Conservation (phyloP, 2,113 vertebrate genomes). For the Tinamus guttatus region DNA sequence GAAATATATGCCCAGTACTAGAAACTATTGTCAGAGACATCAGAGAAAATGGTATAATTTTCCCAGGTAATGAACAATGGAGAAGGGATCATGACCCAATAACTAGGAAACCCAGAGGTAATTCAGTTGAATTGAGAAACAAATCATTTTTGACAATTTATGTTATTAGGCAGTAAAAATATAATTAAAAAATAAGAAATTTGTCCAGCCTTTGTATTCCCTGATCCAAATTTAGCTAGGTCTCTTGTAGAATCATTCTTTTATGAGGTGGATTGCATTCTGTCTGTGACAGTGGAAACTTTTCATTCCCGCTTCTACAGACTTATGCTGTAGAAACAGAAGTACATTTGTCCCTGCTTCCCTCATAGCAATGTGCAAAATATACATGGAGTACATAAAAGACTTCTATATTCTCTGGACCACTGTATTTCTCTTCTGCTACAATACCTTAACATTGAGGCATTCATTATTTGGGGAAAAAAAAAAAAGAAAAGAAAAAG, state of each 20-base stretch:
- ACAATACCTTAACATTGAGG: neutral
- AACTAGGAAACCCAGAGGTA: neutral
- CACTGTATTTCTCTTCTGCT: neutral
- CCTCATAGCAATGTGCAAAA: neutral
- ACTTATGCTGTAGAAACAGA: neutral
- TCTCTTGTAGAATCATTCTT: neutral
- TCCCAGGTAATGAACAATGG: neutral
- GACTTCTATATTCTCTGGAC: neutral
- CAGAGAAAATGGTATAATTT: neutral
- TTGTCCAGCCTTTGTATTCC: neutral
- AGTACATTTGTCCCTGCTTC: neutral
- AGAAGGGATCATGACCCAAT: neutral
- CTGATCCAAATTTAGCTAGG: neutral
- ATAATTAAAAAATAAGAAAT: conserved; percentile 38
- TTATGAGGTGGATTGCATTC: neutral
- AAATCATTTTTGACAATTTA: conserved; percentile 4
- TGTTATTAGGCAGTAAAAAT: neutral
- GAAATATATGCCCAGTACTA: neutral
- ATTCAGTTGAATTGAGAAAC: neutral
- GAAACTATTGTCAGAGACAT: neutral
- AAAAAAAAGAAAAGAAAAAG: neutral
- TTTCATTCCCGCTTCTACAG: neutral
- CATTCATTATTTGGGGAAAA: neutral
- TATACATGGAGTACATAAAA: neutral
- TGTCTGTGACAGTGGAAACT: neutral